These are phyloP conservation scores for Xenentodon cancila DNA, from an alignment of 2,797 vertebrate genomes.

Conservation along the genomic window DNA sequence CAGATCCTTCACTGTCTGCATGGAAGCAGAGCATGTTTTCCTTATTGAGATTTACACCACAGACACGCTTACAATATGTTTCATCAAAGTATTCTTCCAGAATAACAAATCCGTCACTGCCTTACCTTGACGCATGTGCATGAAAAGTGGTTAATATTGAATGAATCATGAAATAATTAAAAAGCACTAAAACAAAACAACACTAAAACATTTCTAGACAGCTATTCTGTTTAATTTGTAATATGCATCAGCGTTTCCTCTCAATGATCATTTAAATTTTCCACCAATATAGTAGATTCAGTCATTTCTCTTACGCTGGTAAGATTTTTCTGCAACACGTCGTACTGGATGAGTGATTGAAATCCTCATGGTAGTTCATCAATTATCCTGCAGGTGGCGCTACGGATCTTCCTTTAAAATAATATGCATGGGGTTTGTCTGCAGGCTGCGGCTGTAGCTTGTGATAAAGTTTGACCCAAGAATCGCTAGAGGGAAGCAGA, in stretches of 20 bases:
- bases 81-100: too few species aligned
- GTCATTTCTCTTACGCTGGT: conserved; percentile 8
- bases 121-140: too few species aligned
- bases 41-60: too few species aligned
- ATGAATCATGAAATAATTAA: too few species aligned
- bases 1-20: conserved; percentile 34
- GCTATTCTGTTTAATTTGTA: too few species aligned
- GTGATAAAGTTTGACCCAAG: conserved; percentile 5
- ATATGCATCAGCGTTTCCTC: conserved; percentile 11
- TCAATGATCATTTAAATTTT: background rate
- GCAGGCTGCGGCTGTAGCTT: background rate
- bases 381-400: conserved; percentile 58
- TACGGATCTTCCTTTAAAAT: background rate
- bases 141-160: too few species aligned
- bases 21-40: conserved; percentile 14
- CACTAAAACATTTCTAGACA: too few species aligned
- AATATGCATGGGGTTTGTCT: background rate
- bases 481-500: conserved; percentile 69
- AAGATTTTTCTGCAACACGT: too few species aligned
- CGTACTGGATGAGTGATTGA: background rate
- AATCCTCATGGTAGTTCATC: conserved; percentile 6
- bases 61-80: too few species aligned
- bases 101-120: too few species aligned
- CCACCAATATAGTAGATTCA: too few species aligned
- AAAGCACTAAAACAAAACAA: too few species aligned